Conservation (phyloP, 2,888 invertebrate species). For the Heterodera filipjevi region DNA sequence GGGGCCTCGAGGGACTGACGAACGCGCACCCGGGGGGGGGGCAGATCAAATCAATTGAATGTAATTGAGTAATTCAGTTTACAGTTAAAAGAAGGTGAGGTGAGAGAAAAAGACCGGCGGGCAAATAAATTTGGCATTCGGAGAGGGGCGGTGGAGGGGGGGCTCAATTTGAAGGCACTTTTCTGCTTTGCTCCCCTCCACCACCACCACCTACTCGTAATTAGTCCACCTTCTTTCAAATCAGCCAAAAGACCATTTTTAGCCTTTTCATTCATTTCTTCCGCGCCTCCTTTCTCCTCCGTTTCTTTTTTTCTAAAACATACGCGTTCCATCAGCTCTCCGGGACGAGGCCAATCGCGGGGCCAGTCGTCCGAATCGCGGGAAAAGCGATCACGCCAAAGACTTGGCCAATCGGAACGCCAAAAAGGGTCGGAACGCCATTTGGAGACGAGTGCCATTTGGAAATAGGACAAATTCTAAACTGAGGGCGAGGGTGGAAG, state of each 20-base stretch:
- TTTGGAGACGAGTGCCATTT: conserved; percentile 38
- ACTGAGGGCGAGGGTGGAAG: not conserved
- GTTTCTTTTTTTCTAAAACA: conserved; percentile 29
- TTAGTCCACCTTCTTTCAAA: no score
- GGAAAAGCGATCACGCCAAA: conserved; percentile 40
- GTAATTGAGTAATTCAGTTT: no score
- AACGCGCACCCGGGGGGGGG: not conserved
- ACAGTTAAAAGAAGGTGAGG: no score
- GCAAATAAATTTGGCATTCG: no score
- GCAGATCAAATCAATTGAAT: no score
- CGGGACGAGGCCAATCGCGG: conserved; percentile 58
- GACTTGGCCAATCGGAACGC: conserved; percentile 20
- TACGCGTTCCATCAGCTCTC: conserved; percentile 56
- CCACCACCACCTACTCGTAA: no score
- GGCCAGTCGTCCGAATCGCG: conserved; percentile 56
- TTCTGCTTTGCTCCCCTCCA: no score
- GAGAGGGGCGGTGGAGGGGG: no score
- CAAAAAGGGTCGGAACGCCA: conserved; percentile 39
- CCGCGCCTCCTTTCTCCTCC: not conserved
- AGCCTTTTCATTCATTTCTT: no score
- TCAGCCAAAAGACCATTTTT: no score
- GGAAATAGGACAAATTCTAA: not conserved
- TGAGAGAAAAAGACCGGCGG: no score
- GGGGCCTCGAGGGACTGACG: not conserved
- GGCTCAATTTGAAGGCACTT: no score